Evolutionary conservation across 2,797 vertebrate genomes (phyloP).

Genomic region (Setipinna tenuifilis): DNA sequence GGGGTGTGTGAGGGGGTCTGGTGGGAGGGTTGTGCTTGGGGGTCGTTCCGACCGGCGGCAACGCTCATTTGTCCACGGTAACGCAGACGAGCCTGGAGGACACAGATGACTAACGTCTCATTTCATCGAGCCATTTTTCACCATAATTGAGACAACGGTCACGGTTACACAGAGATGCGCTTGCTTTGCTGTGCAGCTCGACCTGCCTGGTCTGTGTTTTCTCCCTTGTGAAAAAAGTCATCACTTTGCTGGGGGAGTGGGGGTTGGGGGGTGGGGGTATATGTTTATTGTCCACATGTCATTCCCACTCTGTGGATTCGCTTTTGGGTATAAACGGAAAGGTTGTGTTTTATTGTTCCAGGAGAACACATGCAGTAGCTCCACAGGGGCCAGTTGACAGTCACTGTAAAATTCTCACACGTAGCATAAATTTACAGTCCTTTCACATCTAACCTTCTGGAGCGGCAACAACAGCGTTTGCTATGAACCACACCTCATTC

Average conservation of each 20-base stretch:
- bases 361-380: neutral
- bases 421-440: neutral
- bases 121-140: neutral
- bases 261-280: no score
- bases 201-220: neutral
- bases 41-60: neutral
- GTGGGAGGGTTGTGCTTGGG: no score
- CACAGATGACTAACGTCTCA: conserved; percentile 1
- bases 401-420: no score
- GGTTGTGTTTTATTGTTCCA: neutral
- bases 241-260: no score
- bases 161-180: neutral
- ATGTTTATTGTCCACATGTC: no score
- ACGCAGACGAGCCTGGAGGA: conserved; percentile 1
- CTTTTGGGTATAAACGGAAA: neutral
- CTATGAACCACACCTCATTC: neutral
- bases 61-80: neutral
- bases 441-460: neutral
- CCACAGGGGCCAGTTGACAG: neutral
- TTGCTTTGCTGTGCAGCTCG: neutral
- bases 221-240: neutral
- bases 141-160: neutral
- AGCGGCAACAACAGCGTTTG: no score
- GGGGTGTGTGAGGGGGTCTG: neutral
- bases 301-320: neutral